A percentile compares a stretch with the other conserved stretches of the same genome.
phyloP scores from a whole-genome alignment of 1,140 invertebrate species.

The Drosophila pachea region DNA sequence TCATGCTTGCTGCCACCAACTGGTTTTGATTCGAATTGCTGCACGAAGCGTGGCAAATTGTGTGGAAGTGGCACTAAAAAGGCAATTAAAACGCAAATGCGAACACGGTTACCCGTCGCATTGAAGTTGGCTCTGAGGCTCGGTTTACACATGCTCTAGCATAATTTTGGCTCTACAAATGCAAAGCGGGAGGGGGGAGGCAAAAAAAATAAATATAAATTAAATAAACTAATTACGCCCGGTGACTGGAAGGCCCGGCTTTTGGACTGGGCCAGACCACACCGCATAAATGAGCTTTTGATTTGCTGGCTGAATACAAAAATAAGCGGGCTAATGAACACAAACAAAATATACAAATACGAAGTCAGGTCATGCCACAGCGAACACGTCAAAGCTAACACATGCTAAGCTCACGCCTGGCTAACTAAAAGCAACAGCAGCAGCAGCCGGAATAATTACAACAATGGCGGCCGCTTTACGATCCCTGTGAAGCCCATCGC shows the following conservation, averaged over 20 bases:
- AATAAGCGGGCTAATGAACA: slow-evolving; percentile 62
- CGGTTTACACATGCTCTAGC: slow-evolving; percentile 50
- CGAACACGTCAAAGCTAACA: slow-evolving; percentile 68
- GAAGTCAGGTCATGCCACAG: slow-evolving; percentile 40
- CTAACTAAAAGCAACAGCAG: slow-evolving; percentile 27
- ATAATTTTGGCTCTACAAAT: slow-evolving; percentile 34
- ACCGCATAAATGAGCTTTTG: slow-evolving; percentile 67
- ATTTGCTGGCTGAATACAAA: slow-evolving; percentile 48
- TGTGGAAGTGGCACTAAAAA: slow-evolving; percentile 76
- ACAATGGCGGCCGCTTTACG: slow-evolving; percentile 3
- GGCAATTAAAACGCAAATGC: slow-evolving; percentile 73
- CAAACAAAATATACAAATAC: slow-evolving; percentile 42
- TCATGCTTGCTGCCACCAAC: slow-evolving; percentile 10
- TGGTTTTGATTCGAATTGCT: slow-evolving; percentile 68
- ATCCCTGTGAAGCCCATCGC: slow-evolving; percentile 1
- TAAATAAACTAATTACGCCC: slow-evolving; percentile 70
- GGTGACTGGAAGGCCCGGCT: not conserved
- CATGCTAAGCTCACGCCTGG: slow-evolving; percentile 39
- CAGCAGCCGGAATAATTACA: slow-evolving; percentile 6
- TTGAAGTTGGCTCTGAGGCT: slow-evolving; percentile 22
- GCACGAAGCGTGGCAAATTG: slow-evolving; percentile 75
- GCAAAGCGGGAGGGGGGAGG: not conserved
- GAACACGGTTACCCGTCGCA: slow-evolving; percentile 29
- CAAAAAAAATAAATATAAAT: slow-evolving; percentile 54
- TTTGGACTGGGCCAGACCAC: slow-evolving; percentile 19